Base-by-base conservation (phyloP, 2,797 vertebrate species). In the Bradypodion pumilum region DNA sequence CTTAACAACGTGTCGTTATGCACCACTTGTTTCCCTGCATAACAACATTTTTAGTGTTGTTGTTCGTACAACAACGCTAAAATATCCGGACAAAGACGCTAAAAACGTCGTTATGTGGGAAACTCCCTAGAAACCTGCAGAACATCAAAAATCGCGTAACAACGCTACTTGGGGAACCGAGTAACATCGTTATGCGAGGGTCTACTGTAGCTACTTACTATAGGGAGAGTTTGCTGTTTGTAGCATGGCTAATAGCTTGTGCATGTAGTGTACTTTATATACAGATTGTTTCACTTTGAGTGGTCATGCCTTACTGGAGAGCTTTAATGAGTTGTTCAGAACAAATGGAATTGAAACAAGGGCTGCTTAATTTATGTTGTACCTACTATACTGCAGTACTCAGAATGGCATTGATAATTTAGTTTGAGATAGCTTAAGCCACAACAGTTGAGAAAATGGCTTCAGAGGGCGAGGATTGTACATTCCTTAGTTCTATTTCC, bases 181-280 rank as follows among this genome's bases (percentile, higher is more conserved):
- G n/a, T n/a, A n/a, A n/a, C n/a, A n/a, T n/a, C n/a, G n/a, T n/a
- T n/a, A n/a, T n/a, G n/a, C n/a, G n/a, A n/a, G n/a, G n/a, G n/a
- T n/a, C n/a, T n/a, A n/a, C n/a, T n/a, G n/a, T 0, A 0, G 35
- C 12, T 23, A 37, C 6, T 77, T 16, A 0, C 0, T 37, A 37
- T n/a, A 78, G 66, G 42, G 40, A 78, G 7, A 27, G 1, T 1
- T 0, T 7, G 40, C n/a, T 1, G 0, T 87, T 83, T 92, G 80
- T 78, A 80, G 60, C 56, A 69, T 82, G 59, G 10, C 70, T 23
- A 8, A 81, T 87, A 80, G 37, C 85, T 89, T 89, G 89, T 59
- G 84, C 6, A 0, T 0, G 0, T 73, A 37, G 81, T 82, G 56
- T 74, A 46, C 78, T 68, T 68, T 68, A 68, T 49, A 65, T 76